phyloP scores from a whole-genome alignment of 2,888 invertebrate genomes.

The Apoda limacodes region DNA sequence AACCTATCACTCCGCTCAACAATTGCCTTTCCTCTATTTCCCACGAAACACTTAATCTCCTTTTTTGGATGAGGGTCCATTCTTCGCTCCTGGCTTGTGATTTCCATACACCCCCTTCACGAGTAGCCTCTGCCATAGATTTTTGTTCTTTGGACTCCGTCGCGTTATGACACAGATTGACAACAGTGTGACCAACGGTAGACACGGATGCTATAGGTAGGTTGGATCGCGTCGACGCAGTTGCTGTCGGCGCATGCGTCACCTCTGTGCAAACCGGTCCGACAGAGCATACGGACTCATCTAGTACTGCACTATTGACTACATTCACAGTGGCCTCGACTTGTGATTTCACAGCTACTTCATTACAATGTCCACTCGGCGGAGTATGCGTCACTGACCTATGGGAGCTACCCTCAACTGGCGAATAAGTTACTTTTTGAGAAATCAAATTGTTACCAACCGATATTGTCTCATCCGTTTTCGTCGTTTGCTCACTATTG shows the following conservation, averaged over 20 bases:
- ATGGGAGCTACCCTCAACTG: constrained; percentile 4
- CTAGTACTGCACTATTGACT: no score
- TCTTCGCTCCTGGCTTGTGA: constrained; percentile 3
- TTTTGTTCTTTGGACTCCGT: no score
- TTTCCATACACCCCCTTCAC: constrained; percentile 7
- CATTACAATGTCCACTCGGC: no score
- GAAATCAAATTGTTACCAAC: no score
- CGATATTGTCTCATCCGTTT: constrained; percentile 2
- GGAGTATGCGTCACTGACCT: constrained; percentile 2
- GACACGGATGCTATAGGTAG: no score
- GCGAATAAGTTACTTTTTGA: no score
- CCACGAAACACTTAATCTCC: constrained; percentile 11
- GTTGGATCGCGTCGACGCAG: no score
- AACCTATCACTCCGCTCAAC: constrained; percentile 10
- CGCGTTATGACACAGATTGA: no score
- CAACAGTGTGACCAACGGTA: no score
- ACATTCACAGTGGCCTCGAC: background rate
- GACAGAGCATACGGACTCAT: background rate
- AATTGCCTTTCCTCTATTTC: constrained; percentile 10
- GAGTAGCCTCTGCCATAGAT: constrained; percentile 4
- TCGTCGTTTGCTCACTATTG: constrained; percentile 1
- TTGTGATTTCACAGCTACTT: no score
- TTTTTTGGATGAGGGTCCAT: constrained; percentile 11
- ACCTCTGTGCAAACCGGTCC: no score
- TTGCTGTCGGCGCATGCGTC: no score